Percentiles rank a stretch among this genome's conserved stretches.
phyloP scores from a whole-genome alignment of 2,113 vertebrate species.

The Ameiurus melas region DNA sequence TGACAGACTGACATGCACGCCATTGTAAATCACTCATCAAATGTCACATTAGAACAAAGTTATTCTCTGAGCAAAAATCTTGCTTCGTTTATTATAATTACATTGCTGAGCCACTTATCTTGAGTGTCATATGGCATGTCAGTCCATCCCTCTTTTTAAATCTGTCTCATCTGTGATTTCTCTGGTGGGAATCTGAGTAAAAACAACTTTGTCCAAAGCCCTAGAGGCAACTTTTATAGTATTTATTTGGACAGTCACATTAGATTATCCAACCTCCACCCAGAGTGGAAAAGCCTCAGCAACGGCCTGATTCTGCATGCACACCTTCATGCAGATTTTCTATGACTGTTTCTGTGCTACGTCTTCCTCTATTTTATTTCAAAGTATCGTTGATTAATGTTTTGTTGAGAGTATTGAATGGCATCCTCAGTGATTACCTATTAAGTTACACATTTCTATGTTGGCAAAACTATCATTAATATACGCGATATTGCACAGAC shows the following conservation, averaged over 20 bases:
- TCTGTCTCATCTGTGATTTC: conserved; percentile 40
- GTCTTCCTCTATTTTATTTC: not conserved
- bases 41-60: not conserved
- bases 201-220: conserved; percentile 56
- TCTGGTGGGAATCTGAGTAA: conserved; percentile 59
- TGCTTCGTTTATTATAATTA: not conserved
- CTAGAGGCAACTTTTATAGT: conserved; percentile 52
- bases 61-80: not conserved
- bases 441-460: not conserved
- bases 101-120: not conserved
- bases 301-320: not conserved
- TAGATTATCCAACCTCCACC: conserved; percentile 61
- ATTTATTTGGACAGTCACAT: conserved; percentile 61
- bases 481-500: not conserved
- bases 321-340: not conserved
- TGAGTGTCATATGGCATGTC: conserved; percentile 13
- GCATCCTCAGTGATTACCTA: not conserved
- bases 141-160: conserved; percentile 24
- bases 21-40: not conserved
- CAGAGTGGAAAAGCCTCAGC: conserved; percentile 50
- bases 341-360: not conserved
- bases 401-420: not conserved
- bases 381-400: not conserved
- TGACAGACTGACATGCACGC: not conserved
- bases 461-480: not conserved